Evolutionary conservation across 2,113 vertebrate species (phyloP).

Genomic region (Channa argus): DNA sequence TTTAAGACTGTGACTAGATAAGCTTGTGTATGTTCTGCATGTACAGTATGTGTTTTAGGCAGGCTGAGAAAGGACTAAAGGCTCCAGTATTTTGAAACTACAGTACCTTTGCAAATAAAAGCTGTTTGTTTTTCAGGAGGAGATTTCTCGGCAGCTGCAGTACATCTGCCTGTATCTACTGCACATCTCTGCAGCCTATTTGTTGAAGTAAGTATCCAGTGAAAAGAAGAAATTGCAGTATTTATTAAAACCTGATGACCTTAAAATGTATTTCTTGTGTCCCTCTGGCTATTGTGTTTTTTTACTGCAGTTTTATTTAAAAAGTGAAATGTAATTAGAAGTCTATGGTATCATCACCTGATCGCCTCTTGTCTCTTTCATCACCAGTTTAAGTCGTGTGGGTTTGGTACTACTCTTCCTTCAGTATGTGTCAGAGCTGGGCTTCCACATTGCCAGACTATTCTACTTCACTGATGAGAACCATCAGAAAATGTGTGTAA

Average conservation of each 20-base stretch:
- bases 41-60: background rate
- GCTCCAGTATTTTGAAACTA: background rate
- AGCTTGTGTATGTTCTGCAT: conserved; percentile 24
- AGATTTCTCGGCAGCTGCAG: conserved; percentile 92
- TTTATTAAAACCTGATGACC: background rate
- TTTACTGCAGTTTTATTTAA: no score
- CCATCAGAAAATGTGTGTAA: conserved; percentile 94
- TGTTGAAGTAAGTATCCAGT: conserved; percentile 91
- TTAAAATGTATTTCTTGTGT: no score
- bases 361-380: background rate
- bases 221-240: background rate
- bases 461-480: conserved; percentile 94
- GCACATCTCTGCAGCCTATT: conserved; percentile 92
- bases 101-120: background rate
- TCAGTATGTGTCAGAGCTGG: conserved; percentile 92
- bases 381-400: conserved; percentile 89
- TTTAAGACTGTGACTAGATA: conserved; percentile 40
- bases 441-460: conserved; percentile 92
- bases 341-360: background rate
- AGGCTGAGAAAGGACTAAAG: background rate
- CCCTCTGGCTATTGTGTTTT: no score
- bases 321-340: background rate
- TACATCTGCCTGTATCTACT: conserved; percentile 93
- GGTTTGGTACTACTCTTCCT: conserved; percentile 92
- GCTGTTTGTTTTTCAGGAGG: conserved; percentile 86